Evolutionary conservation across 2,797 vertebrate genomes (phyloP).

Genomic region (Silurus lanzhouensis): DNA sequence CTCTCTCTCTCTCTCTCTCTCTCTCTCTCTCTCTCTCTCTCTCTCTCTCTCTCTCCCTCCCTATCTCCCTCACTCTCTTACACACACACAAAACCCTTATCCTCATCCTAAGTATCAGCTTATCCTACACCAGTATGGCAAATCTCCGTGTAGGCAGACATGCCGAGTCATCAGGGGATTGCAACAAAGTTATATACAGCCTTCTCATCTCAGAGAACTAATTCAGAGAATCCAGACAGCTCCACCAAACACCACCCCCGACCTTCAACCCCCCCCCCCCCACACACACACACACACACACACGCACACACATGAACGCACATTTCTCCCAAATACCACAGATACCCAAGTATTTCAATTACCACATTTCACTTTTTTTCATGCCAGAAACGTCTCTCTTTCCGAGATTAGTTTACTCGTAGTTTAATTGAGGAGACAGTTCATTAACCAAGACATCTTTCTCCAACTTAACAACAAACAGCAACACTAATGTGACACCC

Average conservation of each 20-base stretch:
- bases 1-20: slow-evolving; percentile 1
- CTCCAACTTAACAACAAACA: slow-evolving; percentile 41
- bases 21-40: neutral
- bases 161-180: slow-evolving; percentile 55
- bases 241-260: neutral
- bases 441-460: slow-evolving; percentile 51
- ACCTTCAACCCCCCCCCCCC: neutral
- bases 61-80: neutral
- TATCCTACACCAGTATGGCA: slow-evolving; percentile 48
- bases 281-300: neutral
- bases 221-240: slow-evolving; percentile 4
- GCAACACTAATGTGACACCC: slow-evolving; percentile 28
- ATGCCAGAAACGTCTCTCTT: neutral
- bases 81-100: slow-evolving; percentile 7
- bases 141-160: slow-evolving; percentile 48
- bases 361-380: neutral
- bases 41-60: neutral
- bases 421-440: slow-evolving; percentile 41
- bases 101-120: slow-evolving; percentile 39
- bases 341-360: neutral
- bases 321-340: neutral
- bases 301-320: neutral
- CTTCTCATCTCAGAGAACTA: slow-evolving; percentile 28
- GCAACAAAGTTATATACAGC: slow-evolving; percentile 40
- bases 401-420: slow-evolving; percentile 32